Conservation (phyloP, 2,797 vertebrate species). For the Chelonia mydas region DNA sequence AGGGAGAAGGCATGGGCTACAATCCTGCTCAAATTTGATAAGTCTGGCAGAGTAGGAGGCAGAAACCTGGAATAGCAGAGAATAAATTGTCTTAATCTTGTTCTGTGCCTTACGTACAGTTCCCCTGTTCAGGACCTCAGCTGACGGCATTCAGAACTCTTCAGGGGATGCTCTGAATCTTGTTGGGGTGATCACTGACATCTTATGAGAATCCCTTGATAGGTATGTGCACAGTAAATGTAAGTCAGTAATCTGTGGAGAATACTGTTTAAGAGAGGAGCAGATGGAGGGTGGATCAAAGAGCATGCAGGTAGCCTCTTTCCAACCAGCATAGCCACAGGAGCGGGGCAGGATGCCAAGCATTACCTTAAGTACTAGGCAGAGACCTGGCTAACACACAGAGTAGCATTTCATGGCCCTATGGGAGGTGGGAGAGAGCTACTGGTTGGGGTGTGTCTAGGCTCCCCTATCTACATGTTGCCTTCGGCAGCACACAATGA, state of each 20-base stretch:
- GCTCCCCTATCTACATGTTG: background rate
- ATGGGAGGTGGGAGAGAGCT: background rate
- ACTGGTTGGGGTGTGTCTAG: background rate
- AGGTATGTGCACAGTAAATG: background rate
- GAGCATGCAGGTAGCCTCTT: background rate
- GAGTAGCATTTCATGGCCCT: background rate
- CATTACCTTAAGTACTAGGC: background rate
- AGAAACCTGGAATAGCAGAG: slow-evolving; percentile 71
- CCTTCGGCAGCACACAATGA: background rate
- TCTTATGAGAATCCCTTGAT: background rate
- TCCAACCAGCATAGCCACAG: background rate
- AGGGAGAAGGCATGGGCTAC: slow-evolving; percentile 69
- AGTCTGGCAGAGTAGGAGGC: slow-evolving; percentile 50
- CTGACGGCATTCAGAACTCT: background rate
- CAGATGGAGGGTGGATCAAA: background rate
- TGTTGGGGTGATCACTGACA: background rate
- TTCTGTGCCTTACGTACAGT: background rate
- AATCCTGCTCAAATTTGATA: slow-evolving; percentile 25
- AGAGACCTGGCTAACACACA: background rate
- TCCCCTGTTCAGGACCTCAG: background rate
- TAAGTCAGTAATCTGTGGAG: background rate
- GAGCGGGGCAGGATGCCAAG: background rate
- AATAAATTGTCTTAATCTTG: background rate
- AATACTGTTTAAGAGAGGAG: background rate
- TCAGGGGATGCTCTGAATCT: background rate